phyloP scores from a whole-genome alignment of 2,797 vertebrate genomes.

The Danio kyathit region DNA sequence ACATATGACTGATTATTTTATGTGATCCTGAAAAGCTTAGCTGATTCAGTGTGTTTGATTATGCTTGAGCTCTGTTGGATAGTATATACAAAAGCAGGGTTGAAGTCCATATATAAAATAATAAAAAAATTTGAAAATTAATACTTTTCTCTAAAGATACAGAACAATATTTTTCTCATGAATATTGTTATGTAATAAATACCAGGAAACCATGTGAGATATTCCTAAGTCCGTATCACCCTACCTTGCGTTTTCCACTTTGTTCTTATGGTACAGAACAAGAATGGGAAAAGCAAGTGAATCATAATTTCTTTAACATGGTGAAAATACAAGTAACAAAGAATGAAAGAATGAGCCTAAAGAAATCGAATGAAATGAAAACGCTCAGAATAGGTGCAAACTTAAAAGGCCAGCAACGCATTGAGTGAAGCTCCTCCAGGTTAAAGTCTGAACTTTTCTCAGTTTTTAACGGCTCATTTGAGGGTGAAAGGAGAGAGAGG shows the following conservation, averaged over 20 bases:
- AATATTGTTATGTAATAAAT: too few species aligned
- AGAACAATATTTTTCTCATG: too few species aligned
- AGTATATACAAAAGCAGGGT: too few species aligned
- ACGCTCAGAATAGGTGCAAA: conserved; percentile 34
- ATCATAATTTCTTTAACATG: too few species aligned
- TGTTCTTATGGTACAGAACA: conserved; percentile 4
- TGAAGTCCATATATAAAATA: too few species aligned
- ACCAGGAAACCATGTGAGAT: too few species aligned
- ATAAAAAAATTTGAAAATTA: too few species aligned
- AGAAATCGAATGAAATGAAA: conserved; percentile 19
- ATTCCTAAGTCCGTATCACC: not conserved
- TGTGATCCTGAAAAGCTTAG: too few species aligned
- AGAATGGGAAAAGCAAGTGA: conserved; percentile 3
- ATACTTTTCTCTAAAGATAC: too few species aligned
- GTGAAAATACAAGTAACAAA: not conserved
- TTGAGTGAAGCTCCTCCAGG: conserved; percentile 35
- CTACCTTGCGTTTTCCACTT: not conserved
- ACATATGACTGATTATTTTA: too few species aligned
- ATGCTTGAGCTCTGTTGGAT: too few species aligned
- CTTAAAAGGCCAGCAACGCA: conserved; percentile 37
- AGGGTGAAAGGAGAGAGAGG: conserved; percentile 14
- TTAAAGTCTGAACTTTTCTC: conserved; percentile 34
- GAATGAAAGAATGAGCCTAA: conserved; percentile 10
- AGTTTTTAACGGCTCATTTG: conserved; percentile 10
- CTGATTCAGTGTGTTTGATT: too few species aligned